Evolutionary conservation across 2,888 invertebrate genomes (phyloP).

Genomic region (Acleris holmiana): DNA sequence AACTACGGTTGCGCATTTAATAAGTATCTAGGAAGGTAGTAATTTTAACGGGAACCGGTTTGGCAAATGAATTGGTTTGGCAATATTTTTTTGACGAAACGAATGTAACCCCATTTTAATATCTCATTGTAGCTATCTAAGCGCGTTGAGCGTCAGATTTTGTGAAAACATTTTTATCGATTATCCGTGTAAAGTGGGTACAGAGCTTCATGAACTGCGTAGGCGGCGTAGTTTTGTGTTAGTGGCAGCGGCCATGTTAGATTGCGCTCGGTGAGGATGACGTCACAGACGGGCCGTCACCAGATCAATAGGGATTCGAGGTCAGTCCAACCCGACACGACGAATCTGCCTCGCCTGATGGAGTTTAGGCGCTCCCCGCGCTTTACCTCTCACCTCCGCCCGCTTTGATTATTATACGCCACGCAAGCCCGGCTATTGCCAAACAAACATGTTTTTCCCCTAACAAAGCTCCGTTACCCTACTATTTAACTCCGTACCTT

Average conservation of each 20-base stretch:
- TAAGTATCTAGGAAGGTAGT: too few relatives aligned
- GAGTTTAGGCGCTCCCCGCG: constrained; percentile 45
- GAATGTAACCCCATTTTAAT: too few relatives aligned
- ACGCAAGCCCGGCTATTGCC: constrained; percentile 30
- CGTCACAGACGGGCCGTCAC: constrained; percentile 69
- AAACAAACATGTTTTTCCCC: constrained; percentile 33
- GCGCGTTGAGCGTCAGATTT: too few relatives aligned
- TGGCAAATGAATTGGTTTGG: too few relatives aligned
- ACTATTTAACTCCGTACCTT: constrained; percentile 3
- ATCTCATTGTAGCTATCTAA: too few relatives aligned
- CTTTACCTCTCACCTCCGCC: constrained; percentile 42
- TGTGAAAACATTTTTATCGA: constrained; percentile 14
- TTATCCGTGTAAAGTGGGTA: constrained; percentile 17
- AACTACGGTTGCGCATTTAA: too few relatives aligned
- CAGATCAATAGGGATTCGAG: constrained; percentile 79
- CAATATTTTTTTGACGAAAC: too few relatives aligned
- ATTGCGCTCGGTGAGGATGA: constrained; percentile 59
- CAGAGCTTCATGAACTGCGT: constrained; percentile 32
- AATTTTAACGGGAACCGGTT: too few relatives aligned
- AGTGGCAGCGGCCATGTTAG: constrained; percentile 43
- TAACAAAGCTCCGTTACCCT: constrained; percentile 29
- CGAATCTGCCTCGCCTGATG: constrained; percentile 58
- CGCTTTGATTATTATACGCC: constrained; percentile 33
- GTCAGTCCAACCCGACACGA: constrained; percentile 67
- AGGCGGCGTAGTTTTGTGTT: constrained; percentile 34